Base-by-base conservation (phyloP, 2,113 vertebrate genomes). In the Phylloscopus trochiloides region DNA sequence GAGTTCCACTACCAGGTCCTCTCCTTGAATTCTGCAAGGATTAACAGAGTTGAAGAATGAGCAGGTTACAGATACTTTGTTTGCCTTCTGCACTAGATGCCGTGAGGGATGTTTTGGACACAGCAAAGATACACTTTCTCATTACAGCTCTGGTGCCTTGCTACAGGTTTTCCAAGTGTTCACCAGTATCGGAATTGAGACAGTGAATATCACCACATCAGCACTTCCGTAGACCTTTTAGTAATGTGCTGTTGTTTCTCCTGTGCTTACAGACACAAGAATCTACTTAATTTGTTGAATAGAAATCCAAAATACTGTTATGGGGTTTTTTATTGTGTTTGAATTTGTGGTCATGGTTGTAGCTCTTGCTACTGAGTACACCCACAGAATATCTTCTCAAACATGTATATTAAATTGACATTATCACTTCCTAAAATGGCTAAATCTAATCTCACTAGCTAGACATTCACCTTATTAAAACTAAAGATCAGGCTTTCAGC, bases 121-220 rank as follows among this genome's bases (percentile, higher is more conserved):
- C 12, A 58, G 48, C 34, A 34, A 18, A n/a, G 31, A 17, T 57
- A 25, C 21, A 26, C n/a, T 0, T 0, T 84, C 10, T 5, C 4
- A 3, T 45, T 45, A 4, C 1, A 1, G 55, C 16, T 47, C 32
- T 73, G 29, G 9, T 24, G n/a, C 28, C 19, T 83, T 80, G 7
- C 47, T 72, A 5, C 14, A 45, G 17, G 45, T 59, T 75, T 86
- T 71, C 25, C 6, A 13, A 10, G 21, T 75, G 15, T 67, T 65
- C 31, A 40, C 12, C 19, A 9, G 6, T 36, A 17, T 62, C 38
- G 38, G 19, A 74, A 50, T 2, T 57, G 12, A 54, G 13, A 12
- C 61, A 62, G 11, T 77, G n/a, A 70, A 20, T 62, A 70, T 48
- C 42, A 24, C 19, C 36, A 24, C 22, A 48, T 74, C n/a, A 88